Evolutionary conservation across 2,113 vertebrate species (phyloP), one percentile per base, ranked within the genome.

Genomic region (Xenopus borealis): DNA sequence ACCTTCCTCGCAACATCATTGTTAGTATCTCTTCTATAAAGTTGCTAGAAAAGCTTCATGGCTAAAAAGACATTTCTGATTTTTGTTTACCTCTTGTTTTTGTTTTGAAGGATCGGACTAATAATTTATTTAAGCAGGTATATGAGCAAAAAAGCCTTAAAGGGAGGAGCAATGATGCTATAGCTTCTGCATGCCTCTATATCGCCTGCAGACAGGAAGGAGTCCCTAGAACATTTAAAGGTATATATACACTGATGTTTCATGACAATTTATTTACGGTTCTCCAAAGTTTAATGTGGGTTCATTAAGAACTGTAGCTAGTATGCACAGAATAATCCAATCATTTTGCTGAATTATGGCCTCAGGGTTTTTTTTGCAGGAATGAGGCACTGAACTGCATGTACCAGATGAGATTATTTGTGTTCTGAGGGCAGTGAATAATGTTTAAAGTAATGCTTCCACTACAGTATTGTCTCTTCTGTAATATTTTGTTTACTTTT

Each of bases 91-190:
- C 81, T 82, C 84, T 46, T 30, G 88, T 81, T 82, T 84, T 82
- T 90, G 27, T 44, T 75, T 88, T 83, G 82, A 90, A 99, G 97
- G 97, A 99, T 93, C 93, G 98, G 90, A 99, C 98, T 83, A 99
- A 99, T 93, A 99, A 98, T 91, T 90, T 99, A 88, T 99, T 99
- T 90, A 99, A 99, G 84, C 98, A 99, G 92, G 98, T 99, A 59
- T 99, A 99, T 81, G 98, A 99, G 81, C 98, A 99, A 83, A 99
- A 98, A 88, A 98, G 97, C 85, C 90, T 99, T 80, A 99, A 99
- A 85, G 98, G 98, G 16, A 92, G 98, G 87, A 94, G 94, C 85
- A 99, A 99, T 33, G 98, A 99, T 71, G 98, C 97, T 62, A 99
- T 99, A 69, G 96, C 98, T 69, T 99, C 98, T 3, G 98, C 97